phyloP scores from a whole-genome alignment of 2,797 vertebrate genomes.

The Aythya fuligula region DNA sequence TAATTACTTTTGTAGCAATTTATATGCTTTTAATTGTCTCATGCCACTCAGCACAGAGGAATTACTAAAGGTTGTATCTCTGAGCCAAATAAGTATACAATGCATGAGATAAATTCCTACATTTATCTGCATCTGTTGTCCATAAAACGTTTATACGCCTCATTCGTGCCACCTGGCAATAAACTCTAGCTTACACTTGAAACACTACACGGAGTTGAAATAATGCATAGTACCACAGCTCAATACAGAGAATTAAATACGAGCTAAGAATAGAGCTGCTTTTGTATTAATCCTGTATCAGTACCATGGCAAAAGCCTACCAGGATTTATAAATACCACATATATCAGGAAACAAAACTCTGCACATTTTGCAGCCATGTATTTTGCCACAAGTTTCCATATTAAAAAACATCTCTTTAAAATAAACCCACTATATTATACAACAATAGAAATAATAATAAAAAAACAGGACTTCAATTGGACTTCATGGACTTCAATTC shows the following conservation, averaged over 20 bases:
- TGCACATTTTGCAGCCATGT: neutral
- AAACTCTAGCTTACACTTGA: constrained; percentile 67
- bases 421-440: neutral
- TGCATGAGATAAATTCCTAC: constrained; percentile 53
- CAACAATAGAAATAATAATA: neutral
- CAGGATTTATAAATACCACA: neutral
- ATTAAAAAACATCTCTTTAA: neutral
- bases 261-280: constrained; percentile 55
- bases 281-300: neutral
- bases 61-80: constrained; percentile 38
- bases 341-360: neutral
- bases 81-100: constrained; percentile 27
- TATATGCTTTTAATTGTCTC: constrained; percentile 43
- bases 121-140: constrained; percentile 78
- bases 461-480: neutral
- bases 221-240: constrained; percentile 39
- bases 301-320: neutral
- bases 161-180: constrained; percentile 74
- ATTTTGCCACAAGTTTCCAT: neutral
- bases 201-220: constrained; percentile 63
- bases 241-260: constrained; percentile 52
- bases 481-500: neutral
- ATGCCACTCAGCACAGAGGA: constrained; percentile 24
- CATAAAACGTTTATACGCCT: constrained; percentile 77
- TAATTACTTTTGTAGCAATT: constrained; percentile 8